Percentiles rank a stretch among this genome's conserved stretches.
These are phyloP conservation scores for Coreius guichenoti DNA, from an alignment of 2,797 vertebrate genomes.

Conservation along the genomic window DNA sequence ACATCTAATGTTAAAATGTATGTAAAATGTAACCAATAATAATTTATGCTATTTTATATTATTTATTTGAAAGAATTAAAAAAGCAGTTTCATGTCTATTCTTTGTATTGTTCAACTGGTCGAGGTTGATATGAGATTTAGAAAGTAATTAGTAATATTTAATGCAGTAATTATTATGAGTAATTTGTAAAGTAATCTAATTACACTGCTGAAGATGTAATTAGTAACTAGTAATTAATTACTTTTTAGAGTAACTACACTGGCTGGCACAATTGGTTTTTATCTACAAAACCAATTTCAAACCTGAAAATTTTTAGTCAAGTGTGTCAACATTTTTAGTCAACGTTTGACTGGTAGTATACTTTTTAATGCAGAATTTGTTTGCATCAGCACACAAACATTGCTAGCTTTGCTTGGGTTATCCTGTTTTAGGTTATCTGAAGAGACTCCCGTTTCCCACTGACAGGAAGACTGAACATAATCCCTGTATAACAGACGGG, in stretches of 20 bases:
- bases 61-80: background rate
- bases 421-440: background rate
- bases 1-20: background rate
- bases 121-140: too few species aligned
- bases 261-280: background rate
- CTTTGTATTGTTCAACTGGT: background rate
- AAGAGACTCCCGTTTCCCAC: constrained; percentile 29
- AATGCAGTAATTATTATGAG: too few species aligned
- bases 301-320: background rate
- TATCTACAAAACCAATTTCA: background rate
- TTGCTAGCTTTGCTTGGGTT: background rate
- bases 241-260: background rate
- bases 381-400: background rate
- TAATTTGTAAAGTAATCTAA: background rate
- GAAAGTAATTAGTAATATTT: too few species aligned
- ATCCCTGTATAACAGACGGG: constrained; percentile 33
- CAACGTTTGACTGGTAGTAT: background rate
- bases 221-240: background rate
- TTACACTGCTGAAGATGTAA: background rate
- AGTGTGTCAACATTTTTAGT: background rate
- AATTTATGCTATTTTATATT: background rate
- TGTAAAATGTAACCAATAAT: background rate
- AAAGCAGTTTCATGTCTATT: background rate
- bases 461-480: constrained; percentile 22
- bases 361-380: background rate